Evolutionary conservation across 2,888 invertebrate genomes (phyloP).

Genomic region (Scaptodrosophila latifasciaeformis): DNA sequence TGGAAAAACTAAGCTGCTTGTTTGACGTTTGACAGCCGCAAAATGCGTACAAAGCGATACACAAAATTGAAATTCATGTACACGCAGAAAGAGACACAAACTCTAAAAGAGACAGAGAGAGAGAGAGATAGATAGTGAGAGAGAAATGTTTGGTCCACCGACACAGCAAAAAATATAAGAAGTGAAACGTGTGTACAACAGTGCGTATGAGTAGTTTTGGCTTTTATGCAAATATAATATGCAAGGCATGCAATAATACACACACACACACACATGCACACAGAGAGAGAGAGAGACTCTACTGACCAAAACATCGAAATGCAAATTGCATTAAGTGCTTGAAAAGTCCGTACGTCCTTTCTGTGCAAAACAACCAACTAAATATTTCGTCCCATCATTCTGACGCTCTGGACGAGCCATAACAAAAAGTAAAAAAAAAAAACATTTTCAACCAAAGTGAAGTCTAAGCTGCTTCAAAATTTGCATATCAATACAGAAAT

Average conservation of each 20-base stretch:
- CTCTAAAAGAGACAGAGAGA: slow-evolving; percentile 17
- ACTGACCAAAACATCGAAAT: slow-evolving; percentile 30
- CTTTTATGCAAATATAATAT: slow-evolving; percentile 34
- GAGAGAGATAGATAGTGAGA: slow-evolving; percentile 8
- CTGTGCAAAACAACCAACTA: no score
- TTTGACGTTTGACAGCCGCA: slow-evolving; percentile 60
- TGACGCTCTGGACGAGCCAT: neutral
- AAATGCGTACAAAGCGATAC: slow-evolving; percentile 2
- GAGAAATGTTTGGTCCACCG: neutral
- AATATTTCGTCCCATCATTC: neutral
- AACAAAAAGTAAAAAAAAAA: no score
- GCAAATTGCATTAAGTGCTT: slow-evolving; percentile 58
- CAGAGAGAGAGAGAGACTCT: no score
- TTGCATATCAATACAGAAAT: slow-evolving; percentile 4
- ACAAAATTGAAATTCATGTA: slow-evolving; percentile 61
- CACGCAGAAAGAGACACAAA: slow-evolving; percentile 13
- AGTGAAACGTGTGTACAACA: slow-evolving; percentile 2
- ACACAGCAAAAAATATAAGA: no score
- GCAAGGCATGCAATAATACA: slow-evolving; percentile 3
- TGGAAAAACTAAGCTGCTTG: slow-evolving; percentile 39
- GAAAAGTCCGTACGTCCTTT: slow-evolving; percentile 12
- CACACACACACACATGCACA: slow-evolving; percentile 11
- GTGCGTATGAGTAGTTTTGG: slow-evolving; percentile 27
- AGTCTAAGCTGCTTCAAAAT: slow-evolving; percentile 19
- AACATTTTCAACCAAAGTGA: slow-evolving; percentile 20